These are phyloP conservation scores for silkworm (Bombyx mori) DNA, from an alignment of 1,140 invertebrate genomes.

Conservation along the genomic window DNA sequence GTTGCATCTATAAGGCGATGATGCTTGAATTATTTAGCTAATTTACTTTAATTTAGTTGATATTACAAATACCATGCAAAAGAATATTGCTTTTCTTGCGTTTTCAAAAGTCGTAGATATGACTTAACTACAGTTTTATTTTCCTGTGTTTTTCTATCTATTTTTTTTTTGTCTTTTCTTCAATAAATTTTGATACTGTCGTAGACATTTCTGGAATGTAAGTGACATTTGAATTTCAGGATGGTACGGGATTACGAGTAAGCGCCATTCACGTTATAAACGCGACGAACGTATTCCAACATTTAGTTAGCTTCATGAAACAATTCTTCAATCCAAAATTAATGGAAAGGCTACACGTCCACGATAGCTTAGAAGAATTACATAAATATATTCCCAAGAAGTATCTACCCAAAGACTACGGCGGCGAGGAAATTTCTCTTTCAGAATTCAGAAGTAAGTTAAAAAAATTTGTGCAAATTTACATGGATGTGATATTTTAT, in stretches of 20 bases:
- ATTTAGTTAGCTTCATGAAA: constrained; percentile 47
- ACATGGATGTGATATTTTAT: not conserved
- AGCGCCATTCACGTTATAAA: constrained; percentile 37
- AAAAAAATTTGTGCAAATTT: not conserved
- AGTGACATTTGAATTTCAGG: constrained; percentile 20
- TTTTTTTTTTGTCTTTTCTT: no score
- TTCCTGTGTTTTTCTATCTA: no score
- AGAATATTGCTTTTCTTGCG: no score
- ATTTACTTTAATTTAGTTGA: no score
- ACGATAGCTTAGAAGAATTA: constrained; percentile 50
- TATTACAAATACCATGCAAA: no score
- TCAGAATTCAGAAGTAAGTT: constrained; percentile 37
- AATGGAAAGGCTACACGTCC: constrained; percentile 52
- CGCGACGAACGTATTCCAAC: constrained; percentile 17
- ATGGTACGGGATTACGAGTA: constrained; percentile 34
- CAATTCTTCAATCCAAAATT: constrained; percentile 60
- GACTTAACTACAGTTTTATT: no score
- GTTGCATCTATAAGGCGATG: no score
- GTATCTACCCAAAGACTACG: constrained; percentile 70
- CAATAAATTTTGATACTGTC: no score
- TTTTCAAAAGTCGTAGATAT: no score
- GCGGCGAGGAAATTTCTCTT: constrained; percentile 47
- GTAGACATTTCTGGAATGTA: no score
- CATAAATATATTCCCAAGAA: constrained; percentile 61
- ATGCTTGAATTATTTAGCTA: no score